Percentiles rank a stretch among this genome's conserved stretches.
Evolutionary conservation across 2,113 vertebrate species (phyloP).

Genomic region (Chloropsis hardwickii): DNA sequence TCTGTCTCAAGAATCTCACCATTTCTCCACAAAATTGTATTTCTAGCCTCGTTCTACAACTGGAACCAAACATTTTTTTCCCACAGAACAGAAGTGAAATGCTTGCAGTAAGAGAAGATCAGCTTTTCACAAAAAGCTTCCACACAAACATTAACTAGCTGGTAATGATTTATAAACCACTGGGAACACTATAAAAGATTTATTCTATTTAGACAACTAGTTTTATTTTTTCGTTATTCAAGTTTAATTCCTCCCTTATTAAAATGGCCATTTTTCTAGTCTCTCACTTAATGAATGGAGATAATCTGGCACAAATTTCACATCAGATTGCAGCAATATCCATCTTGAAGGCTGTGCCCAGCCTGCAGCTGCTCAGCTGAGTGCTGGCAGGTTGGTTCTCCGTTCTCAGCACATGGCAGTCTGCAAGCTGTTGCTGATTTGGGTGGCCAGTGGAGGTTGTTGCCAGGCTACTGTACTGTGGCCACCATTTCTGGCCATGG

Average conservation of each 20-base stretch:
- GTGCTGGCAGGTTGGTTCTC: neutral
- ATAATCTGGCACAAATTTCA: neutral
- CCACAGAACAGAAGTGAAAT: neutral
- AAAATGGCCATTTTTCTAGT: neutral
- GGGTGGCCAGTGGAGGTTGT: neutral
- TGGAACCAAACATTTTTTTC: neutral
- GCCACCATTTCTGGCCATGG: neutral
- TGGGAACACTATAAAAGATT: neutral
- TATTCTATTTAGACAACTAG: neutral
- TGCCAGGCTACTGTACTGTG: neutral
- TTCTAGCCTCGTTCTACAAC: neutral
- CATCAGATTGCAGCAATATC: neutral
- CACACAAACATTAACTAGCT: neutral
- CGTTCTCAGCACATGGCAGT: neutral
- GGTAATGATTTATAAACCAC: neutral
- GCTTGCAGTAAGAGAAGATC: neutral
- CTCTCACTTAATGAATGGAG: neutral
- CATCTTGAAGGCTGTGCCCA: neutral
- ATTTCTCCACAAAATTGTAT: neutral
- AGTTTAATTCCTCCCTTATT: neutral
- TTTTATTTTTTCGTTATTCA: neutral
- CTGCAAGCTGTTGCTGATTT: neutral
- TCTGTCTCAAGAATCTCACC: neutral
- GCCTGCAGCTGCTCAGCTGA: neutral
- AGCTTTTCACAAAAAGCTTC: neutral